phyloP scores from a whole-genome alignment of 2,113 vertebrate species.

The Phalacrocorax pelagicus region DNA sequence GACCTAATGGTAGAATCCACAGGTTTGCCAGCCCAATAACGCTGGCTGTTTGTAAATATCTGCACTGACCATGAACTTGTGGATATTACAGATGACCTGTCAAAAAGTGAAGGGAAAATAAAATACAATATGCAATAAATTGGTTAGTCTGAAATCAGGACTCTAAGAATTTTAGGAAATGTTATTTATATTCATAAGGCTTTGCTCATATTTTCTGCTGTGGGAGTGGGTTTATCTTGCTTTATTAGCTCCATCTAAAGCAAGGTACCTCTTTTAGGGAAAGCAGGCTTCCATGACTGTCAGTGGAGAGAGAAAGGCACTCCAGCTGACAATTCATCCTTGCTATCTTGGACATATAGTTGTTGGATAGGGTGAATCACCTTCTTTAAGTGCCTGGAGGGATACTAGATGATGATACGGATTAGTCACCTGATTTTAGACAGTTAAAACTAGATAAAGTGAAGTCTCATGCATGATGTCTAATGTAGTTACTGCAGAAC shows the following conservation, averaged over 20 bases:
- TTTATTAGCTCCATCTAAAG: neutral
- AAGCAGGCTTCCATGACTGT: neutral
- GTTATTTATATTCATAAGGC: neutral
- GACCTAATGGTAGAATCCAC: neutral
- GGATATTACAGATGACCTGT: neutral
- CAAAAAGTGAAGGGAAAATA: neutral
- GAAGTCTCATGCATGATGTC: neutral
- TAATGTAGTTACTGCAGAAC: neutral
- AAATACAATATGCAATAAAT: neutral
- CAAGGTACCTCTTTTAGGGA: neutral
- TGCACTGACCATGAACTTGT: neutral
- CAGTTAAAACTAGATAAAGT: constrained; percentile 13
- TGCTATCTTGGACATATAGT: neutral
- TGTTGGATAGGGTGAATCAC: neutral
- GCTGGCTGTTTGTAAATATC: fast-evolving
- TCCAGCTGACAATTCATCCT: neutral
- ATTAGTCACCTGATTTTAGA: constrained; percentile 21
- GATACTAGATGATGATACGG: neutral
- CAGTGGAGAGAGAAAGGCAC: neutral
- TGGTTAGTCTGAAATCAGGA: neutral
- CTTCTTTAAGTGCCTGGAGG: neutral
- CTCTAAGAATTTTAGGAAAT: neutral
- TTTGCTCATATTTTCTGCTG: neutral
- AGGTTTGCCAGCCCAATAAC: neutral
- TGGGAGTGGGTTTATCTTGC: neutral